Evolutionary conservation across 2,888 invertebrate genomes (phyloP), one percentile per base, ranked within the genome.

Genomic region (Archips crataeganus): DNA sequence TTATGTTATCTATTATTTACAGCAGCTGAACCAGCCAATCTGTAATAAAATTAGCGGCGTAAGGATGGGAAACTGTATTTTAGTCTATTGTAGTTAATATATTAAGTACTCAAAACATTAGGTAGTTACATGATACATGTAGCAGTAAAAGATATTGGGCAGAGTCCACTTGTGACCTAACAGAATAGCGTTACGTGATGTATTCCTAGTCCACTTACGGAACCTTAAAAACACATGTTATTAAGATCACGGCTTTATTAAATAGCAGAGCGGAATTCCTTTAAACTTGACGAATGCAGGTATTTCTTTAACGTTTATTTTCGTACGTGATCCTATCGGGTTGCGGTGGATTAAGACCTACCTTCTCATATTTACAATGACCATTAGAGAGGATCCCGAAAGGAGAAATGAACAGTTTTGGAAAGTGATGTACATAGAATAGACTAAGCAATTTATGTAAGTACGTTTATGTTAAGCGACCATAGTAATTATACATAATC

Each of bases 211-310:
- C 8, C 2, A 2, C 2, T 15, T 8, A 13, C 5, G 51, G 51
- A 54, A 54, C 9, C 15, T 6, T 54, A 15, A 9, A 47, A 13
- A 49, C 23, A 2, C 49, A n/a, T 47, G 45, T 45, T 32, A 32
- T 64, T 34, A 13, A n/a, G 9, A 42, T n/a, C 47, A 6, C 9
- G n/a, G 32, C 11, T 47, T 49, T 34, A 13, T 11, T 47, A n/a
- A n/a, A n/a, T n/a, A 4, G 45, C 45, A 11, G 45, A 23, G 9
- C 3, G 49, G 8, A 11, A 32, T 34, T 34, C 13, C 13, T 42
- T 63, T 6, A 45, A 45, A 42, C 63, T 62, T 54, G 42, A 70
- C 23, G 32, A 45, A 10, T n/a, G 23, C 39, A 51, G 42, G 39
- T 54, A 36, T 60, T 49, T 49, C 8, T 51, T 42, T 13, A 15